Conservation (phyloP, 2,888 invertebrate species). For the Lithophane ornitopus region DNA sequence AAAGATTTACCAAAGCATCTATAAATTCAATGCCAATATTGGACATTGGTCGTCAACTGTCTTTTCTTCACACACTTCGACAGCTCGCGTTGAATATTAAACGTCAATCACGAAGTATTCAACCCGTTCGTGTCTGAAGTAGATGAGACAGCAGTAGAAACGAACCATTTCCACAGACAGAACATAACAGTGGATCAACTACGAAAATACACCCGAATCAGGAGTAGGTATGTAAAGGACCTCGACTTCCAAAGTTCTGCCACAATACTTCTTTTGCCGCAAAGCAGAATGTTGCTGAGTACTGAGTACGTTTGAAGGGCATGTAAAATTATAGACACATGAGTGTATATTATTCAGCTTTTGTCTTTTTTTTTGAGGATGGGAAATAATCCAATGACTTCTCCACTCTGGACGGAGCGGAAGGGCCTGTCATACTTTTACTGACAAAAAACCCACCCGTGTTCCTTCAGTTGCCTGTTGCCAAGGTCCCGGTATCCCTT, state of each 20-base stretch:
- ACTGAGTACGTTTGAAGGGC: background rate
- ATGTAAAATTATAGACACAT: background rate
- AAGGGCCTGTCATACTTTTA: too few relatives aligned
- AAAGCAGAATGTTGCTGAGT: background rate
- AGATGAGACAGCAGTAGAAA: conserved; percentile 43
- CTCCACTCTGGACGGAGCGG: too few relatives aligned
- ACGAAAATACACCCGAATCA: background rate
- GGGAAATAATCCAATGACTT: too few relatives aligned
- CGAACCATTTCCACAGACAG: conserved; percentile 9
- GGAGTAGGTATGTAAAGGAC: background rate
- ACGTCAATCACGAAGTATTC: conserved; percentile 60
- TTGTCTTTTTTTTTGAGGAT: too few relatives aligned
- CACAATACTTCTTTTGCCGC: background rate
- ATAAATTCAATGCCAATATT: conserved; percentile 30
- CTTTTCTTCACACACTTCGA: conserved; percentile 48
- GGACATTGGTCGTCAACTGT: conserved; percentile 28
- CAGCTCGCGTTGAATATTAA: conserved; percentile 41
- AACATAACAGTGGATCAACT: conserved; percentile 29
- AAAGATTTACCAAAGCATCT: conserved; percentile 12
- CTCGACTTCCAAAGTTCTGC: background rate
- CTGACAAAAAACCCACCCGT: too few relatives aligned
- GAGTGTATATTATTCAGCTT: too few relatives aligned
- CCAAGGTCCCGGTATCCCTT: too few relatives aligned
- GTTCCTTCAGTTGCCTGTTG: too few relatives aligned
- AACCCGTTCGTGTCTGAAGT: conserved; percentile 44